phyloP scores from a whole-genome alignment of 2,888 invertebrate genomes.

The Drosophila lacicola region DNA sequence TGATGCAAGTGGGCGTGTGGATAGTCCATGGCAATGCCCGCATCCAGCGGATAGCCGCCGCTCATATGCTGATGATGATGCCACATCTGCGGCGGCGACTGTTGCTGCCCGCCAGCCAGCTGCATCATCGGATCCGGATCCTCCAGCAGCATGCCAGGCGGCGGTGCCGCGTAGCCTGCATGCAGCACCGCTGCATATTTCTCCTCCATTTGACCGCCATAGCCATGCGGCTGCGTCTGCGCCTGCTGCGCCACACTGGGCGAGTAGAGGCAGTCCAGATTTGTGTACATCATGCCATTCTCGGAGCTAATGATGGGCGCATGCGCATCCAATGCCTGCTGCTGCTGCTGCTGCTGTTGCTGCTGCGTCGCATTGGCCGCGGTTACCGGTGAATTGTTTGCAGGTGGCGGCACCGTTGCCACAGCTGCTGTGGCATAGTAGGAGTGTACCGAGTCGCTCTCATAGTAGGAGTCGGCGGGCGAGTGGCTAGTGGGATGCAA shows the following conservation, averaged over 20 bases:
- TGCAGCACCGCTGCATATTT: slow-evolving; percentile 87
- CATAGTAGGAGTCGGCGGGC: slow-evolving; percentile 84
- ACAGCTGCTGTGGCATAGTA: slow-evolving; percentile 83
- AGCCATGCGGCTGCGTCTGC: slow-evolving; percentile 65
- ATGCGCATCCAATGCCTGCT: slow-evolving; percentile 69
- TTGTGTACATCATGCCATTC: slow-evolving; percentile 95
- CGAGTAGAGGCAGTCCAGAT: slow-evolving; percentile 90
- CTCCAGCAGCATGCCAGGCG: slow-evolving; percentile 72
- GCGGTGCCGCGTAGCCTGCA: slow-evolving; percentile 85
- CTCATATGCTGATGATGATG: slow-evolving; percentile 82
- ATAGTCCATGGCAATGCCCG: slow-evolving; percentile 73
- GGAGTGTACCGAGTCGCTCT: slow-evolving; percentile 84
- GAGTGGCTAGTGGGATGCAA: slow-evolving; percentile 83
- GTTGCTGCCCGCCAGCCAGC: slow-evolving; percentile 69
- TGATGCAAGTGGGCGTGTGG: slow-evolving; percentile 83
- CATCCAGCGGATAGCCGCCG: slow-evolving; percentile 65
- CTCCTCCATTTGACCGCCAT: slow-evolving; percentile 78
- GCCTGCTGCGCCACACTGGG: slow-evolving; percentile 76
- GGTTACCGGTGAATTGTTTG: slow-evolving; percentile 75
- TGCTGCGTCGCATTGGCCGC: slow-evolving; percentile 71
- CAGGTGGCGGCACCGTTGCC: slow-evolving; percentile 77
- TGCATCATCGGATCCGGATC: slow-evolving; percentile 83
- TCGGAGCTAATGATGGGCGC: slow-evolving; percentile 92
- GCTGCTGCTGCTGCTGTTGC: slow-evolving; percentile 54
- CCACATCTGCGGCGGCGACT: slow-evolving; percentile 78